These are phyloP conservation scores for Eucera pruinosa DNA, from an alignment of 2,888 invertebrate species.

Conservation along the genomic window DNA sequence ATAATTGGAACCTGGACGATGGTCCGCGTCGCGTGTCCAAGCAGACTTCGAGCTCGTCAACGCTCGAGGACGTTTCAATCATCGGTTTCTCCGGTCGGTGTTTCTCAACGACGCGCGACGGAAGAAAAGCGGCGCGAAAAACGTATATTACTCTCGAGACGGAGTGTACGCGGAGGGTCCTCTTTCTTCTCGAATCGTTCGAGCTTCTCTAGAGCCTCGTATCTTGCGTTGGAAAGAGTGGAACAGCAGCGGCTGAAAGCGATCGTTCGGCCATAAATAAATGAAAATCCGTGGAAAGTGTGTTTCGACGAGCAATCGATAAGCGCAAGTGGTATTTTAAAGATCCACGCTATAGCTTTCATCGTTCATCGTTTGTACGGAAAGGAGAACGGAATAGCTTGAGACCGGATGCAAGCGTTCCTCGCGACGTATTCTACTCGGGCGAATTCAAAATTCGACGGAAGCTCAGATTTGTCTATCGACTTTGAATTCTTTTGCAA, in stretches of 20 bases:
- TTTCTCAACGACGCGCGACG: too few species aligned
- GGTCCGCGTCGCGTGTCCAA: background rate
- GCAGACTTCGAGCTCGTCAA: background rate
- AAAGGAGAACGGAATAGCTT: background rate
- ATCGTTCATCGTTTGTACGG: conserved; percentile 4
- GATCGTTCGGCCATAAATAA: conserved; percentile 52
- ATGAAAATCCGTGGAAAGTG: conserved; percentile 58
- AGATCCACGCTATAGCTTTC: conserved; percentile 14
- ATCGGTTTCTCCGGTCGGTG: background rate
- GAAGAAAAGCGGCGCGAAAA: background rate
- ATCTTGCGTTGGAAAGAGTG: background rate
- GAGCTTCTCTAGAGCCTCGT: background rate
- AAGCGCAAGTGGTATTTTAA: conserved; percentile 32
- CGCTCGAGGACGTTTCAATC: background rate
- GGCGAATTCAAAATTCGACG: too few species aligned
- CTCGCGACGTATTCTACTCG: too few species aligned
- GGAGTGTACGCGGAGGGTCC: too few species aligned
- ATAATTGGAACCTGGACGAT: background rate
- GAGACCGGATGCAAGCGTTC: background rate
- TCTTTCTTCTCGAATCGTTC: background rate
- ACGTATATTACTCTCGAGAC: too few species aligned
- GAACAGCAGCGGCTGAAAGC: background rate
- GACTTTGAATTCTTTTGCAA: background rate
- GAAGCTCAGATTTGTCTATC: too few species aligned
- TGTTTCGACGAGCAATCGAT: conserved; percentile 63